Base-by-base conservation (phyloP, 2,113 vertebrate genomes). In the Stictonetta naevosa region DNA sequence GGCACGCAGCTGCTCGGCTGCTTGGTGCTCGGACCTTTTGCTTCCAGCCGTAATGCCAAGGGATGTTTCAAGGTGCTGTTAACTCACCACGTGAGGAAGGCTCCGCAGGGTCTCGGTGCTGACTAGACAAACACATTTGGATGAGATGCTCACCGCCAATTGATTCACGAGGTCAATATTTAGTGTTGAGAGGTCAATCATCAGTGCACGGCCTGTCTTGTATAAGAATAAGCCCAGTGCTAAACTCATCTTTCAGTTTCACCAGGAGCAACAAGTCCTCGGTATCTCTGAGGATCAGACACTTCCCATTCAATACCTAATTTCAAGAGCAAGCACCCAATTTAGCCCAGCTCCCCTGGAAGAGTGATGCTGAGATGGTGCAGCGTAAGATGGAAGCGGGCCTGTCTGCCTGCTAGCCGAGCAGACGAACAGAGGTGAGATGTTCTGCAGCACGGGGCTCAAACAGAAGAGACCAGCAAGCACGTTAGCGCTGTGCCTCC, bases 1-100 rank as follows among this genome's bases (percentile, higher is more conserved):
- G 1, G 11, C 29, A 1, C 3, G 10, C 25, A 21, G 60, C 66
- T 36, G 55, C 69, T n/a, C 1, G 4, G 36, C 5, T 4, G 6
- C 8, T 33, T 68, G 11, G 55, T 7, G 2, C 13, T 15, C 4
- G 4, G 8, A n/a, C 12, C n/a, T 36, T 1, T 8, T 3, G 11
- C 36, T 13, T 3, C 5, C 34, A 9, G 31, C 11, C 1, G 83
- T 6, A 5, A 14, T 14, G 1, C 20, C 33, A 0, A 7, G 0
- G 83, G 60, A 10, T 15, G 15, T 19, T 17, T 58, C 66, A 40
- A 1, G 56, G 55, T n/a, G 1, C 31, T 3, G 42, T 3, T 23
- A 10, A 3, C 5, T 2, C 0, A 3, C 76, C 2, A 1, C 6
- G 48, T 36, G n/a, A 21, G 52, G 50, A 55, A 66, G 29, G 60